Evolutionary conservation across 2,888 invertebrate species (phyloP).

Genomic region (Agriotes lineatus): DNA sequence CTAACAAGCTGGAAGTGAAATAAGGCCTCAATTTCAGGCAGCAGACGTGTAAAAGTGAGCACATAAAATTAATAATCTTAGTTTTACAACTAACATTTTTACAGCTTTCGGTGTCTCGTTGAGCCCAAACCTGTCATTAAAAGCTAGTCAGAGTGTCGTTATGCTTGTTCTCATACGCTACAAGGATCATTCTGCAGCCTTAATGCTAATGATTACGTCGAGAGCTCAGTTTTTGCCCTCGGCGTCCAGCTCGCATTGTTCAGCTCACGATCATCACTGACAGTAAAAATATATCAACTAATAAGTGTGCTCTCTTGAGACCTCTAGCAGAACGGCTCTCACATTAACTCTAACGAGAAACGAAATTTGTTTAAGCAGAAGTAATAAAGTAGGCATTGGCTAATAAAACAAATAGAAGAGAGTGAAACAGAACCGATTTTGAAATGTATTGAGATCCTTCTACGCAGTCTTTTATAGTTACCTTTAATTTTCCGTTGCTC

Average conservation of each 20-base stretch:
- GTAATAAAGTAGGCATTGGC: too few species aligned
- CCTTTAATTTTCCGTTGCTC: too few species aligned
- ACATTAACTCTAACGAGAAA: not conserved
- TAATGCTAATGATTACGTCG: constrained; percentile 45
- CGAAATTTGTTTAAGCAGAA: too few species aligned
- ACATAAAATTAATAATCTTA: constrained; percentile 42
- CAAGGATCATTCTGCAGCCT: constrained; percentile 41
- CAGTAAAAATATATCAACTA: not conserved
- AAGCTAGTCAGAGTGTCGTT: constrained; percentile 56
- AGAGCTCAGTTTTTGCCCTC: constrained; percentile 26
- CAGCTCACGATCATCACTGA: constrained; percentile 6
- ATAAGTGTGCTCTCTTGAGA: not conserved
- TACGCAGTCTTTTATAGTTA: too few species aligned
- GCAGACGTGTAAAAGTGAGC: constrained; percentile 31
- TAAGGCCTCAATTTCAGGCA: not conserved
- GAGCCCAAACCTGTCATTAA: constrained; percentile 53
- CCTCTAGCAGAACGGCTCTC: not conserved
- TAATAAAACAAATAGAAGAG: too few species aligned
- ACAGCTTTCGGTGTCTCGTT: constrained; percentile 47
- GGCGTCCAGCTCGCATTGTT: constrained; percentile 25
- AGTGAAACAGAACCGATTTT: too few species aligned
- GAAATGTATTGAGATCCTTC: too few species aligned
- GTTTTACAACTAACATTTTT: constrained; percentile 41
- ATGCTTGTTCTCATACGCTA: constrained; percentile 52
- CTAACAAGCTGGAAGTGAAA: constrained; percentile 7